phyloP scores from a whole-genome alignment of 2,113 vertebrate genomes.

The Rissa tridactyla region DNA sequence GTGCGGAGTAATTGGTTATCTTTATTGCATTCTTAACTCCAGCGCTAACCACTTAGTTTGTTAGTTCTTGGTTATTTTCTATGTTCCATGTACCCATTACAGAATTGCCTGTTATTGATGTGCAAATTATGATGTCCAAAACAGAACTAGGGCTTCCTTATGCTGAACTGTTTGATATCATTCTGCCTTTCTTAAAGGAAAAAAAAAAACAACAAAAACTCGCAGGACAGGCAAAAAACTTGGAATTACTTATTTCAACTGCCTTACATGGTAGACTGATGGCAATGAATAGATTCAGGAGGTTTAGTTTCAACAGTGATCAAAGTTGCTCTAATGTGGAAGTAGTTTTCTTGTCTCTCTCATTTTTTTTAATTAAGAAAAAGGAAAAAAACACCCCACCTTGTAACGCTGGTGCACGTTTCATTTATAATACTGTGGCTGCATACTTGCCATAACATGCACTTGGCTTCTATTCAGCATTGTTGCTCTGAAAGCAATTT shows the following conservation, averaged over 20 bases:
- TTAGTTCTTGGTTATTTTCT: neutral
- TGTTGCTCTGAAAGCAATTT: constrained; percentile 1
- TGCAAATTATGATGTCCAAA: neutral
- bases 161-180: neutral
- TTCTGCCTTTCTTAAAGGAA: neutral
- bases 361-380: neutral
- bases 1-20: neutral
- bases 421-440: neutral
- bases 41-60: neutral
- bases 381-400: neutral
- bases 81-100: neutral
- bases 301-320: constrained; percentile 21
- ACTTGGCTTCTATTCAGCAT: neutral
- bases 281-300: neutral
- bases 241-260: neutral
- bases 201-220: neutral
- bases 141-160: neutral
- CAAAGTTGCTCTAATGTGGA: neutral
- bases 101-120: neutral
- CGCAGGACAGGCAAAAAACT: neutral
- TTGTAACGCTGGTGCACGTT: neutral
- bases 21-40: neutral
- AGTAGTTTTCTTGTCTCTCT: neutral
- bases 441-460: neutral
- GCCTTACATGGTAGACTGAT: neutral